These are phyloP conservation scores for Botia kubotai DNA, from an alignment of 2,797 vertebrate species.

Conservation along the genomic window DNA sequence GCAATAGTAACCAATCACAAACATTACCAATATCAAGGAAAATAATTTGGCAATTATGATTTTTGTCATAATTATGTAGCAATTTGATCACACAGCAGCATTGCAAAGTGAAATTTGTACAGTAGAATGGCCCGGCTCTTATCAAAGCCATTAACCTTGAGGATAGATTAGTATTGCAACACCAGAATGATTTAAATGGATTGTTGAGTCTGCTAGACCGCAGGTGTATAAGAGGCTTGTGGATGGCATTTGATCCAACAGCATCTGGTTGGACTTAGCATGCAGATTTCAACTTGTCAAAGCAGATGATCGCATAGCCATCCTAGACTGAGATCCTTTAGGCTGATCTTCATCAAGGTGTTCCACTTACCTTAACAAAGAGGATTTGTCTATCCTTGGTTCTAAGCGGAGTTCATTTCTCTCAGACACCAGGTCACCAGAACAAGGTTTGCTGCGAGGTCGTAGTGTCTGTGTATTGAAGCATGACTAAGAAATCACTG, in stretches of 20 bases:
- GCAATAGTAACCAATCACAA: too few species aligned
- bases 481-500: conserved; percentile 31
- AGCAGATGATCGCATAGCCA: conserved; percentile 48
- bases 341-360: conserved; percentile 54
- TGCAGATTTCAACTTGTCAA: conserved; percentile 47
- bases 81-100: too few species aligned
- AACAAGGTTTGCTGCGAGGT: conserved; percentile 41
- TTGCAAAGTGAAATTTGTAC: too few species aligned
- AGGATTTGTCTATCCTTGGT: conserved; percentile 65
- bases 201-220: conserved; percentile 17
- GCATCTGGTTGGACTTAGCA: conserved; percentile 40
- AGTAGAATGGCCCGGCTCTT: conserved; percentile 9
- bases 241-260: neutral
- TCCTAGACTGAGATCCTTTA: conserved; percentile 35
- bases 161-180: conserved; percentile 20
- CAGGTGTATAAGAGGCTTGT: conserved; percentile 54
- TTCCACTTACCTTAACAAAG: conserved; percentile 40
- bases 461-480: conserved; percentile 33
- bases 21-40: too few species aligned
- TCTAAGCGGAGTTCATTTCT: conserved; percentile 35
- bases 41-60: too few species aligned
- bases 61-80: too few species aligned
- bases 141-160: conserved; percentile 30
- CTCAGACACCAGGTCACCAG: conserved; percentile 7
- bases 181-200: conserved; percentile 42